Percentiles rank a stretch among this genome's conserved stretches.
These are phyloP conservation scores for Helogale parvula DNA, from an alignment of 2,113 vertebrate species.

Conservation along the genomic window DNA sequence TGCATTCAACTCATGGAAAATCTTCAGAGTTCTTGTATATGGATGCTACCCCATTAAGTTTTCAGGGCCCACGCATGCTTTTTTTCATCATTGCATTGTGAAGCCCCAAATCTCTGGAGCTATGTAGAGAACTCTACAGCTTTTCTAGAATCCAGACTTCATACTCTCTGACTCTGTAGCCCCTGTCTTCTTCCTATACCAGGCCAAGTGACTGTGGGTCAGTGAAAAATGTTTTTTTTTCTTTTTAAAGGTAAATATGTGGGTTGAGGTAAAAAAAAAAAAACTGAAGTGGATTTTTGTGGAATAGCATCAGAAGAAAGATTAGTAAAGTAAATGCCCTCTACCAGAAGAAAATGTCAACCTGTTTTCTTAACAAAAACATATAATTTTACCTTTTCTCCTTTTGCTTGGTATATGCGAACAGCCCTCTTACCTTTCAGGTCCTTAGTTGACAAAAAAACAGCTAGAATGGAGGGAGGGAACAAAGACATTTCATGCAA, in stretches of 20 bases:
- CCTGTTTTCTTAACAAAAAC: slow-evolving; percentile 55
- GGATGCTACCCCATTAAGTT: background rate
- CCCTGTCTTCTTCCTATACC: background rate
- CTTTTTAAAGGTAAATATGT: too few species aligned
- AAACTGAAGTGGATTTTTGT: slow-evolving; percentile 37
- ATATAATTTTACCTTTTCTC: slow-evolving; percentile 2
- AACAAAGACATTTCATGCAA: slow-evolving; percentile 50
- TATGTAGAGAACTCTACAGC: background rate
- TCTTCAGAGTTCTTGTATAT: background rate
- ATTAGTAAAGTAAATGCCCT: slow-evolving; percentile 49
- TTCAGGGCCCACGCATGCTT: background rate
- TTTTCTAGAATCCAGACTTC: slow-evolving; percentile 15
- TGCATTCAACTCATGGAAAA: background rate
- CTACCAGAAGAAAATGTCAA: slow-evolving; percentile 52
- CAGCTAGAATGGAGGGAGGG: slow-evolving; percentile 16
- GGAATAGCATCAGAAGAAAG: slow-evolving; percentile 47
- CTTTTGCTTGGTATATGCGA: slow-evolving; percentile 25
- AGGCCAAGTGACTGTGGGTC: background rate
- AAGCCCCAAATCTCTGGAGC: background rate
- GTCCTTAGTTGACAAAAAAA: slow-evolving; percentile 40
- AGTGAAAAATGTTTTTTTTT: background rate
- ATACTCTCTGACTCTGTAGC: background rate
- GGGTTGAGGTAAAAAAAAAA: background rate
- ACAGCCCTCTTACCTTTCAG: slow-evolving; percentile 51
- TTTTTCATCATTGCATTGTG: background rate